Evolutionary conservation across 1,140 invertebrate genomes (phyloP), one percentile per base, ranked within the genome.

Genomic region (Hyles vespertilio): DNA sequence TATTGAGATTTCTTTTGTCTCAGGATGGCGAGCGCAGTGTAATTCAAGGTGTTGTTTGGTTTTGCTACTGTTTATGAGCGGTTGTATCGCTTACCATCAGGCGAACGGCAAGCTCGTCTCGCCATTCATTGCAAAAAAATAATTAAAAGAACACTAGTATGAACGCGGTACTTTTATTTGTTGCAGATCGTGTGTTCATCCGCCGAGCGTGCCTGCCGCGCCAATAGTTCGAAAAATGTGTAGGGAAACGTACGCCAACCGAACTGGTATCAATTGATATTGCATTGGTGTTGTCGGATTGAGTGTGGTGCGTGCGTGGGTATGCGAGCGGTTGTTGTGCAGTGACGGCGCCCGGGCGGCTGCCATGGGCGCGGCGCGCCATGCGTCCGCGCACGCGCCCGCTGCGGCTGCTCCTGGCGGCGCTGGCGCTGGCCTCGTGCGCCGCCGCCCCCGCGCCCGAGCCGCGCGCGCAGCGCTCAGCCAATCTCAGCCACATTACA

Each of bases 401-500:
- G 67, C 73, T 87, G 79, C 76, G 81, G 77, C 69, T 80, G 74
- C 74, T 84, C 59, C 63, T 83, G 32, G 83, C 83, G 67, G 82
- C 84, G 76, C 76, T 87, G 67, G 85, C 75, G 64, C 69, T 85
- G 58, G 81, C 78, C 44, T 68, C 77, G 57, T 84, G 81, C 76
- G 83, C 85, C 72, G 81, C 84, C 54, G 80, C 77, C n/a, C 77
- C 87, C 54, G 81, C 84, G 59, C 83, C 86, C 44, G 84, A 81
- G 75, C 74, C 84, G 80, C 85, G 87, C 74, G 85, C 87, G 73
- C 87, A 87, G 72, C 92, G 94, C 79, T 94, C 93, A 69, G 93
- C 94, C 74, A 93, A 94, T 89, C 89, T 95, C 72, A 94, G 93
- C 60, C 92, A 94, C 80, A 93, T 94, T 75, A 93, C 92, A 22